These are phyloP conservation scores for Thaleichthys pacificus DNA, from an alignment of 2,797 vertebrate genomes.

Conservation along the genomic window DNA sequence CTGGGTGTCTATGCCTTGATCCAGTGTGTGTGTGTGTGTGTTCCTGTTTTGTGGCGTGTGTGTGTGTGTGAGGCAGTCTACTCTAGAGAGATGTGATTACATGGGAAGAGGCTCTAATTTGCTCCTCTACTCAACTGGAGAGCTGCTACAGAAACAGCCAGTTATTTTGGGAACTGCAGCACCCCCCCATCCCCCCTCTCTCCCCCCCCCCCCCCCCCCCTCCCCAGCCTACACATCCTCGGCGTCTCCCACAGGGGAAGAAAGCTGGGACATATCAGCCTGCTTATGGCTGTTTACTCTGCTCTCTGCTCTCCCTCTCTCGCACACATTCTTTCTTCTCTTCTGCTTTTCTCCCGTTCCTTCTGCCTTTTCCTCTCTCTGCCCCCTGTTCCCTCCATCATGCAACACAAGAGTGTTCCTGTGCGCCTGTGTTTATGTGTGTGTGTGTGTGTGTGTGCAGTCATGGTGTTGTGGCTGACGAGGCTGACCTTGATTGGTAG, in stretches of 20 bases:
- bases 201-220: conserved; percentile 33
- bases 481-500: conserved; percentile 54
- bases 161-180: conserved; percentile 59
- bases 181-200: conserved; percentile 22
- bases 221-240: conserved; percentile 55
- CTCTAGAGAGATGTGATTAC: conserved; percentile 21
- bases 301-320: background rate
- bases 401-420: background rate
- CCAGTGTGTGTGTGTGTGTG: background rate
- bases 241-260: conserved; percentile 27
- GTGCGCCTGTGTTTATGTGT: background rate
- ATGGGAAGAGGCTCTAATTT: conserved; percentile 33
- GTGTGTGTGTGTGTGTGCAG: conserved; percentile 6
- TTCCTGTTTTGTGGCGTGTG: background rate
- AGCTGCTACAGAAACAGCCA: conserved; percentile 44
- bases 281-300: conserved; percentile 51
- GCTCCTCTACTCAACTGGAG: conserved; percentile 35
- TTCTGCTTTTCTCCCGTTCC: too few relatives aligned
- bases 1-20: background rate
- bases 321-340: too few relatives aligned
- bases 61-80: background rate
- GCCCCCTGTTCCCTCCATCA: too few relatives aligned
- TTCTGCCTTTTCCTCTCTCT: too few relatives aligned
- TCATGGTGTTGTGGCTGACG: conserved; percentile 17
- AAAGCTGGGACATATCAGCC: conserved; percentile 50